Percentiles rank a stretch among this genome's conserved stretches.
Conservation (phyloP, 2,113 vertebrate species). For the Gallinago paraguaiae region DNA sequence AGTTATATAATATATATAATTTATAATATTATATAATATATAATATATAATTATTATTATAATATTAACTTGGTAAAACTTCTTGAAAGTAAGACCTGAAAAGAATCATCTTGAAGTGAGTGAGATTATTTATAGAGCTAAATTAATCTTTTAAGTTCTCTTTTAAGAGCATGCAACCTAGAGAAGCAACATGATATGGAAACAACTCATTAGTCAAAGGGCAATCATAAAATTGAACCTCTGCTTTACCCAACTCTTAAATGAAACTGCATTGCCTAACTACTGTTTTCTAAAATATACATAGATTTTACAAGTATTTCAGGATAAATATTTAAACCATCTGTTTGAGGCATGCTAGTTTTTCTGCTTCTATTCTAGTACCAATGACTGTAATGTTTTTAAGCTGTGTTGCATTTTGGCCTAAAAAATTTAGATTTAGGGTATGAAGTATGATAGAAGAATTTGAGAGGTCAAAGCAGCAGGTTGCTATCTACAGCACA, state of each 20-base stretch:
- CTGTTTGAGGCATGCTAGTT: not conserved
- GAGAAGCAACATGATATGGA: not conserved
- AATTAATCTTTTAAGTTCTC: not conserved
- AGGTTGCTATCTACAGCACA: not conserved
- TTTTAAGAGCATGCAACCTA: not conserved
- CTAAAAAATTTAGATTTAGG: not conserved
- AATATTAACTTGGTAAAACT: not conserved
- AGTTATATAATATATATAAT: not conserved
- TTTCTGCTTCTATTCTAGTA: not conserved
- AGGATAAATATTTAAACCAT: constrained; percentile 27
- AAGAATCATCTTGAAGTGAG: not conserved
- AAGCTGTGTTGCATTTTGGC: not conserved
- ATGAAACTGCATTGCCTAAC: not conserved
- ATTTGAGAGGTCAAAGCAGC: not conserved
- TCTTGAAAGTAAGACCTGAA: not conserved
- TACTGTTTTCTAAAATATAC: not conserved
- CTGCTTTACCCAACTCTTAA: not conserved
- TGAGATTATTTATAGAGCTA: not conserved
- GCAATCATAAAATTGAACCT: not conserved
- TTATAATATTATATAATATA: no score
- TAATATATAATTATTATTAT: no score
- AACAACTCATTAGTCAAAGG: not conserved
- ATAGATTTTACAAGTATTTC: not conserved
- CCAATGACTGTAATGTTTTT: not conserved
- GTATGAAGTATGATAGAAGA: not conserved